These are phyloP conservation scores for Radopholus similis DNA, from an alignment of 1,140 invertebrate species.

Conservation along the genomic window DNA sequence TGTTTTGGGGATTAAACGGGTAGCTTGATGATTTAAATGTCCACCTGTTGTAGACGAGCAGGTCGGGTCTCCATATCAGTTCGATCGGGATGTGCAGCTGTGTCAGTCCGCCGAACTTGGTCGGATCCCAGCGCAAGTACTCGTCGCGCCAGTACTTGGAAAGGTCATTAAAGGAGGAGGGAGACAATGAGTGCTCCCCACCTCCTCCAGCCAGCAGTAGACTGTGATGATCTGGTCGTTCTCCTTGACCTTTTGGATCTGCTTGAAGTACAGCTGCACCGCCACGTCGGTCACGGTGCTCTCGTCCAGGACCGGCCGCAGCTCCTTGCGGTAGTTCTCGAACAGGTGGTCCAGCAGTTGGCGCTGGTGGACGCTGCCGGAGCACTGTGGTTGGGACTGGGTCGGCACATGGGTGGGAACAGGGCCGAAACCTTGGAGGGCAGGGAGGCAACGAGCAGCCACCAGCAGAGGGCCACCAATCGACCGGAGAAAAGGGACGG, in stretches of 20 bases:
- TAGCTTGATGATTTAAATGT: background rate
- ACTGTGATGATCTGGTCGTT: slow-evolving; percentile 56
- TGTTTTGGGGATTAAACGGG: background rate
- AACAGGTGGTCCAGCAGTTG: slow-evolving; percentile 35
- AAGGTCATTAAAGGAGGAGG: background rate
- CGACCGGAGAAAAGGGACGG: too few species aligned
- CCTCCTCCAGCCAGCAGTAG: slow-evolving; percentile 55
- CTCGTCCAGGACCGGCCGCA: slow-evolving; percentile 38
- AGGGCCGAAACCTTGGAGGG: too few species aligned
- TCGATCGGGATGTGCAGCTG: slow-evolving; percentile 28
- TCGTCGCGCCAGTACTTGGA: slow-evolving; percentile 37
- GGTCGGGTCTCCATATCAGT: slow-evolving; percentile 31
- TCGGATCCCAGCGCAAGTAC: slow-evolving; percentile 27
- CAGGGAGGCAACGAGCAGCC: too few species aligned
- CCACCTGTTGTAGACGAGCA: slow-evolving; percentile 39
- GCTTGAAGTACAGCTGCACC: slow-evolving; percentile 57
- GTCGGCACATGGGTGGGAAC: too few species aligned
- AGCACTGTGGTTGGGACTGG: too few species aligned
- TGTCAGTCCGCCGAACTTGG: slow-evolving; percentile 21
- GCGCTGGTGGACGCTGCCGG: slow-evolving; percentile 11
- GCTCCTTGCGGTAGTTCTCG: slow-evolving; percentile 37
- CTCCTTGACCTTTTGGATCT: slow-evolving; percentile 58
- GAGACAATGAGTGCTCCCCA: background rate
- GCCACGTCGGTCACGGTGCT: slow-evolving; percentile 52
- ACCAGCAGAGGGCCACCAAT: too few species aligned